Evolutionary conservation across 2,797 vertebrate genomes (phyloP), one percentile per base, ranked within the genome.

Genomic region (Crenuchus spilurus): DNA sequence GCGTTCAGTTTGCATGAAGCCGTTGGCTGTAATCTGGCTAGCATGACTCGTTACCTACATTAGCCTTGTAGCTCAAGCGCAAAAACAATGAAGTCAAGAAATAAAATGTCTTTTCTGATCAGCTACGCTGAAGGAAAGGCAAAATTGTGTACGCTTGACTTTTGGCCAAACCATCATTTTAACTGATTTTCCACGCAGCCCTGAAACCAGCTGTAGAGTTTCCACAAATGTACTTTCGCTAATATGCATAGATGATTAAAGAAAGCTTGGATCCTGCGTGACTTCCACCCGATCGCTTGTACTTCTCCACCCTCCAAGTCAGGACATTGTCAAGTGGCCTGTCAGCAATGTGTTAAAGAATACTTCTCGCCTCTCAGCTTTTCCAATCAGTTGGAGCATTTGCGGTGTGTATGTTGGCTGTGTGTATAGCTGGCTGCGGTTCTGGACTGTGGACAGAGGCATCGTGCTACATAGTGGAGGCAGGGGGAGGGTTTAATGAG

Each of bases 331-430:
- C 79, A 79, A 77, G 82, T 66, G 63, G 84, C 79, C 83, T 88
- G 88, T 91, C 87, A 84, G 77, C 78, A 60, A 69, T 10, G 54
- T 72, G 87, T 84, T 86, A 85, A 87, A 83, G 73, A 49, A 78
- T 85, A 88, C 84, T 87, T 73, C 84, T 81, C 73, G 61, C 83
- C 64, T 84, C 80, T 65, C 70, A 85, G 82, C 83, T 81, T 87
- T 78, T 78, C 54, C 77, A 88, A 88, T 85, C 86, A 85, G 89
- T 90, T 87, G 70, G 83, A 88, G 88, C 87, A 81, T 82, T 79
- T 76, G 69, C 73, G 54, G 79, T 88, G 88, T 91, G 91, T 91
- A 76, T 86, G 72, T 92, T 92, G 90, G 91, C 87, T 1, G 1
- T 24, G 62, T 46, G 28, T 66, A 63, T 64, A 60, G 72, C 68